phyloP scores from a whole-genome alignment of 2,113 vertebrate genomes.

The Indicator maculatus region DNA sequence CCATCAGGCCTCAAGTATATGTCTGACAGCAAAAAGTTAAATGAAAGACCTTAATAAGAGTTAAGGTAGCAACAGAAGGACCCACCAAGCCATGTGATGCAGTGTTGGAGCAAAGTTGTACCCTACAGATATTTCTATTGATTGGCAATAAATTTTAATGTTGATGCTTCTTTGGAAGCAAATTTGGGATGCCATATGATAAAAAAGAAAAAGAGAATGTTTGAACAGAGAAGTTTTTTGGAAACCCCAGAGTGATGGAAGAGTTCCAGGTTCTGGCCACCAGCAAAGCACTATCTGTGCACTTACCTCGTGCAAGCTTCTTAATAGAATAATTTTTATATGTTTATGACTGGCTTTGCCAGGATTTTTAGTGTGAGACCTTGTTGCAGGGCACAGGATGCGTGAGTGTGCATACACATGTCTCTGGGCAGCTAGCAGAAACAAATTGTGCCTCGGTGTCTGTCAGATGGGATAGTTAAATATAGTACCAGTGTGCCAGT shows the following conservation, averaged over 20 bases:
- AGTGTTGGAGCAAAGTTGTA: not conserved
- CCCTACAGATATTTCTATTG: not conserved
- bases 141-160: not conserved
- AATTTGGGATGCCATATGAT: not conserved
- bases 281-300: not conserved
- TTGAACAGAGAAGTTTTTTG: not conserved
- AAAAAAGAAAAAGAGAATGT: not conserved
- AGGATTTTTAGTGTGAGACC: not conserved
- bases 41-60: not conserved
- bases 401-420: fast-evolving
- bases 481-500: not conserved
- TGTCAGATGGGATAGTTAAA: slow-evolving; percentile 2
- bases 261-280: not conserved
- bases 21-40: not conserved
- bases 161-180: not conserved
- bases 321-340: not conserved
- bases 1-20: not conserved
- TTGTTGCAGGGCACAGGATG: not conserved
- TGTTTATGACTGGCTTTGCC: not conserved
- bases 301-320: not conserved
- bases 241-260: not conserved
- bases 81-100: not conserved
- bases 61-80: not conserved
- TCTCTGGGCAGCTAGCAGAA: not conserved
- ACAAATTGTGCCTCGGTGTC: not conserved